Base-by-base conservation (phyloP, 2,113 vertebrate species). In the Ageneiosus marmoratus region DNA sequence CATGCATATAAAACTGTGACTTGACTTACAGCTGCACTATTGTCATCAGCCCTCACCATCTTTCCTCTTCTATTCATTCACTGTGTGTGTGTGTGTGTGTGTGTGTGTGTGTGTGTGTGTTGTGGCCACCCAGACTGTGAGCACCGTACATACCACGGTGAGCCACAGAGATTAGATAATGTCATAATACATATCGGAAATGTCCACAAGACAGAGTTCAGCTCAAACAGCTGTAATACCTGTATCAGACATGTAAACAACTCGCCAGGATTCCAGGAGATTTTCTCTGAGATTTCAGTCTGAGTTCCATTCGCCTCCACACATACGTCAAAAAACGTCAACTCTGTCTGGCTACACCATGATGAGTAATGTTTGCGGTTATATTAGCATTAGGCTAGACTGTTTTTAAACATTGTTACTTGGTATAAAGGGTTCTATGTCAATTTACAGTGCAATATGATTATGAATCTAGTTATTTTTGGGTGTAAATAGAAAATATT, bases 91-190 rank as follows among this genome's bases (percentile, higher is more conserved):
- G 32, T 62, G 70, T 78, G 41, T 83, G 70, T 50, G 29, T 81
- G 69, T 81, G 62, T 77, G 65, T 58, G 53, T 73, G 72, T 79
- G 74, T 55, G 53, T 79, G 22, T 83, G 29, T 32, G 20, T 53
- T 78, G 80, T 29, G n/a, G 56, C 65, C 65, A 27, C 50, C 22
- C 58, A 83, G 80, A 83, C 80, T 77, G 74, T 41, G 55, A 80
- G 50, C 72, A 83, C 80, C 32, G 69, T 24, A 53, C 87, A 88
- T 88, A 83, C 83, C 83, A 41, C 67, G 62, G 72, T 67, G 79
- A 79, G 82, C 56, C 69, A 5, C 69, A 56, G 62, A 86, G 87
- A 88, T 88, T 88, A 88, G 87, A 86, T 88, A 86, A 83, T 81
- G 22, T 53, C 79, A 84, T 65, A 88, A 84, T 62, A 88, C 79